phyloP scores from a whole-genome alignment of 2,888 invertebrate genomes.

The Siphlonurus alternatus region DNA sequence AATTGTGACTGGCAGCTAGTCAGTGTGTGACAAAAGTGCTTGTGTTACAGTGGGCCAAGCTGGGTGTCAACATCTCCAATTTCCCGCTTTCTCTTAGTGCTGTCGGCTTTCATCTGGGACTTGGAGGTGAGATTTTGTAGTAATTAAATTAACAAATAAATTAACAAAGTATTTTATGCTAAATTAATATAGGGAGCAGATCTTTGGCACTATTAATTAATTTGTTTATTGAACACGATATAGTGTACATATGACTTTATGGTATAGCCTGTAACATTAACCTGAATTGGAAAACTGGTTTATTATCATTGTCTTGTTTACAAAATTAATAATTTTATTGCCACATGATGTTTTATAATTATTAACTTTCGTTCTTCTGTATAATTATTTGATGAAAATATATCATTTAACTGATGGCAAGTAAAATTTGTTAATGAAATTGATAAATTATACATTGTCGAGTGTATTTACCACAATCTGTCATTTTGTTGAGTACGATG shows the following conservation, averaged over 20 bases:
- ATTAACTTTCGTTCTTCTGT: conserved; percentile 5
- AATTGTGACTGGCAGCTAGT: neutral
- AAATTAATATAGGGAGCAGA: no score
- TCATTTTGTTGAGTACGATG: no score
- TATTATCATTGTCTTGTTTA: neutral
- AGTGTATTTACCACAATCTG: no score
- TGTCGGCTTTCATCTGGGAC: conserved; percentile 76
- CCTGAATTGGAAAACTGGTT: no score
- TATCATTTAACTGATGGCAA: neutral
- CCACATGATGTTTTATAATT: neutral
- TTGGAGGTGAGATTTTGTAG: conserved; percentile 63
- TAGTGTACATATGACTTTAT: no score
- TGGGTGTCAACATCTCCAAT: conserved; percentile 73
- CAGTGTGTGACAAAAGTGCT: neutral
- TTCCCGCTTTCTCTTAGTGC: conserved; percentile 63
- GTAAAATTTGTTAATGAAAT: no score
- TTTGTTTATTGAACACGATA: no score
- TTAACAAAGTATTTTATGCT: no score
- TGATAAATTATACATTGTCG: neutral
- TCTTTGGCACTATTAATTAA: no score
- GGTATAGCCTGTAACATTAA: no score
- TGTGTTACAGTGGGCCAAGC: conserved; percentile 57
- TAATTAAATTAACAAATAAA: no score
- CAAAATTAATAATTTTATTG: neutral
- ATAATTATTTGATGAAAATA: neutral